Percentiles rank a stretch among this genome's conserved stretches.
phyloP scores from a whole-genome alignment of 2,888 invertebrate genomes.

The Leptothorax acervorum region DNA sequence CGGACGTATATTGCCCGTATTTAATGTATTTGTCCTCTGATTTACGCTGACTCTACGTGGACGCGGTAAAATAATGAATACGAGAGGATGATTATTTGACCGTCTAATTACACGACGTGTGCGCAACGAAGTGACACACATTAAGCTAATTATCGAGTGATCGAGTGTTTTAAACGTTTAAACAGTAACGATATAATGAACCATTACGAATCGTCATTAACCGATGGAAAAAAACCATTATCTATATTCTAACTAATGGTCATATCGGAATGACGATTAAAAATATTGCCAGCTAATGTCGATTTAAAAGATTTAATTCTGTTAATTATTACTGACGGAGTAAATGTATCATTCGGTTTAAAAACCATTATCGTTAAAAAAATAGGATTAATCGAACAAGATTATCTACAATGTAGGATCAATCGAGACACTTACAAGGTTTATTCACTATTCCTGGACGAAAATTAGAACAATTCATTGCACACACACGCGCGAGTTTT shows the following conservation, averaged over 20 bases:
- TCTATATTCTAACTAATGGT: no score
- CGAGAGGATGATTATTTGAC: constrained; percentile 23
- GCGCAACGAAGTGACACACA: not conserved
- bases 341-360: no score
- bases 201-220: not conserved
- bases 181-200: not conserved
- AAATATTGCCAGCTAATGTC: no score
- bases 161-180: constrained; percentile 28
- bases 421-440: not conserved
- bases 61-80: constrained; percentile 32
- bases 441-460: not conserved
- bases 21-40: constrained; percentile 7
- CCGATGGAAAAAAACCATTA: not conserved
- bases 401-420: not conserved
- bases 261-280: no score
- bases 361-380: constrained; percentile 6
- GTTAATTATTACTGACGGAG: no score
- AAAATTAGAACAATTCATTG: not conserved
- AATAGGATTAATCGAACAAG: not conserved
- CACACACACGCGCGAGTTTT: not conserved
- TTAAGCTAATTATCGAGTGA: constrained; percentile 1
- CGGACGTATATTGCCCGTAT: not conserved
- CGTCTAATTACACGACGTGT: constrained; percentile 17
- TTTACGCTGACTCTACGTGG: not conserved
- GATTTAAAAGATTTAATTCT: no score